A percentile compares a stretch with the other conserved stretches of the same genome.
These are phyloP conservation scores for Philaethria dido DNA, from an alignment of 2,888 invertebrate genomes.

Conservation along the genomic window DNA sequence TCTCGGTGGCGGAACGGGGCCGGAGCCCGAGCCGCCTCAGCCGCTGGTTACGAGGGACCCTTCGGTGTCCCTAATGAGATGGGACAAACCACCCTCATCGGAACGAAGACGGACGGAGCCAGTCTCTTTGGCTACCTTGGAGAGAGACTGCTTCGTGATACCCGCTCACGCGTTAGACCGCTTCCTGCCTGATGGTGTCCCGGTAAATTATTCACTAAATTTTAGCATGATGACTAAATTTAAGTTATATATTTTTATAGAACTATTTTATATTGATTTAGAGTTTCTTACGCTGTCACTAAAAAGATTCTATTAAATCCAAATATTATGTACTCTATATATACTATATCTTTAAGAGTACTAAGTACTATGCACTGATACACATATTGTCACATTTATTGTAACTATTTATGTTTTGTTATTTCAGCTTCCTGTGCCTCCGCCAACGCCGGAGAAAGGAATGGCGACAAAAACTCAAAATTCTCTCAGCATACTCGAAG, in stretches of 20 bases:
- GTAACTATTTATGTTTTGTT: background rate
- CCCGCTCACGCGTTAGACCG: conserved; percentile 94
- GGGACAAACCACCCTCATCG: conserved; percentile 75
- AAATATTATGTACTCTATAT: too few relatives aligned
- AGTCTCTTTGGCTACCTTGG: conserved; percentile 91
- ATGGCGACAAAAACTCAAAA: conserved; percentile 85
- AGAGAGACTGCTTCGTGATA: conserved; percentile 96
- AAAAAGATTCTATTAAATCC: too few relatives aligned
- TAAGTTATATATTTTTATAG: too few relatives aligned
- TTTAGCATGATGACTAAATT: too few relatives aligned
- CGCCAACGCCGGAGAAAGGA: conserved; percentile 85
- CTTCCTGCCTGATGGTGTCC: conserved; percentile 95
- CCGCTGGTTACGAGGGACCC: conserved; percentile 88
- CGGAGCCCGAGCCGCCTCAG: conserved; percentile 88
- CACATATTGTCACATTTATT: background rate
- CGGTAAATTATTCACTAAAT: conserved; percentile 78
- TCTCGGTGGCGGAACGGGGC: conserved; percentile 83
- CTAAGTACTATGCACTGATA: too few relatives aligned
- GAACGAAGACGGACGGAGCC: conserved; percentile 85
- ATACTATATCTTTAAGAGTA: too few relatives aligned
- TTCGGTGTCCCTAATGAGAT: conserved; percentile 84
- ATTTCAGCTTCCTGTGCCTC: conserved; percentile 85
- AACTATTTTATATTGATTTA: too few relatives aligned
- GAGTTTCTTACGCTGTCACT: too few relatives aligned
- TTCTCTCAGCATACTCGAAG: conserved; percentile 89